These are phyloP conservation scores for Synergus laeviventris DNA, from an alignment of 2,888 invertebrate genomes.

Conservation along the genomic window DNA sequence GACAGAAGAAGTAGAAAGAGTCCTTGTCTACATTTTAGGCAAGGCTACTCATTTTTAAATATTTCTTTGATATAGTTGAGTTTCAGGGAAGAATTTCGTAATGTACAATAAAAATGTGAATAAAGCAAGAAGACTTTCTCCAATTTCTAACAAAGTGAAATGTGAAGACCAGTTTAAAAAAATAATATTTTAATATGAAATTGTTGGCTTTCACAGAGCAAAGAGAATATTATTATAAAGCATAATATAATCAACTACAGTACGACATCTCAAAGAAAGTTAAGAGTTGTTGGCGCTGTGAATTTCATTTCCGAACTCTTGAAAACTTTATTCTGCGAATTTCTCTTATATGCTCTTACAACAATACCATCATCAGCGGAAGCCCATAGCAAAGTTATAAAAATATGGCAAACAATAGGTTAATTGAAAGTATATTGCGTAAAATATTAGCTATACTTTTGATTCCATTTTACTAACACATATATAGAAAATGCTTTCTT, in stretches of 20 bases:
- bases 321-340: slow-evolving; percentile 13
- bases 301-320: slow-evolving; percentile 10
- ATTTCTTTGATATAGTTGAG: too few species aligned
- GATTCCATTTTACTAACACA: not conserved
- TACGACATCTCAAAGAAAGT: not conserved
- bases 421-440: not conserved
- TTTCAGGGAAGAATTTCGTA: too few species aligned
- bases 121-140: too few species aligned
- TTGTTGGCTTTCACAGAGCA: not conserved
- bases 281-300: slow-evolving; percentile 1
- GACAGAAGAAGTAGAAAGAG: too few species aligned
- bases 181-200: not conserved
- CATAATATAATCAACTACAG: not conserved
- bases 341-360: not conserved
- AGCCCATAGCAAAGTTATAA: not conserved
- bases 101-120: too few species aligned
- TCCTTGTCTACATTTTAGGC: too few species aligned
- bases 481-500: not conserved
- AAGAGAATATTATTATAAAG: not conserved
- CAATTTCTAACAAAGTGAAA: not conserved
- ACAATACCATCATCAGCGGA: slow-evolving; percentile 16
- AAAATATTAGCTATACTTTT: not conserved
- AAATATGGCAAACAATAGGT: not conserved
- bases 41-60: too few species aligned
- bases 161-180: not conserved